Base-by-base conservation (phyloP, 2,797 vertebrate genomes). In the Morus bassanus region DNA sequence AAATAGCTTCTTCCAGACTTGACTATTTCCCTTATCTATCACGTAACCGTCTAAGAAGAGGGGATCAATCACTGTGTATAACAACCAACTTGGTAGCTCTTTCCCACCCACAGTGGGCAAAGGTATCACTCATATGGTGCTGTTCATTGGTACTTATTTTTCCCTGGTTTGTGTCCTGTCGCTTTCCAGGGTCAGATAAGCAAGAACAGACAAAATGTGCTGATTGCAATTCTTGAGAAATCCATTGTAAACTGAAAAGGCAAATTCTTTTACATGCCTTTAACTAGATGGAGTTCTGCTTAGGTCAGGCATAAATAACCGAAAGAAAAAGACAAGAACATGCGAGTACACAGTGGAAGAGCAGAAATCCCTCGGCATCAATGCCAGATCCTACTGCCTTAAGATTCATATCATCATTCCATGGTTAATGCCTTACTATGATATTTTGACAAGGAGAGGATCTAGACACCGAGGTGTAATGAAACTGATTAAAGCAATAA, bases 401-500 rank as follows among this genome's bases (percentile, higher is more conserved):
- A 95, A 97, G 95, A 96, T 92, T 93, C 95, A 93, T 61, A 83
- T 94, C 93, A 95, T 93, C 86, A 95, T 97, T 91, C 96, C 88
- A 78, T 96, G 78, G 94, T 96, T 96, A 96, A 96, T 97, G 96
- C 95, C 85, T 95, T 93, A 94, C 94, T 97, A 95, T 95, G 95
- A 96, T 94, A 95, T 94, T 96, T 95, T 95, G 94, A 95, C 94
- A 96, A 89, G 93, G 90, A 93, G 97, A 96, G 93, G 93, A 97
- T 94, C 85, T 94, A 94, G 95, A 92, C 91, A 97, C 89, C 80
- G 92, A 95, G 94, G 95, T 97, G 96, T 94, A 97, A 97, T 97
- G 94, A 95, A 97, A 97, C 90, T 97, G 94, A 96, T 96, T 97
- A 97, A 96, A 97, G 96, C 93, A 97, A 97, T 97, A 95, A 96